These are phyloP conservation scores for Umimayanthus chanpuru DNA, from an alignment of 92 coral and sea anemone species.

Conservation along the genomic window DNA sequence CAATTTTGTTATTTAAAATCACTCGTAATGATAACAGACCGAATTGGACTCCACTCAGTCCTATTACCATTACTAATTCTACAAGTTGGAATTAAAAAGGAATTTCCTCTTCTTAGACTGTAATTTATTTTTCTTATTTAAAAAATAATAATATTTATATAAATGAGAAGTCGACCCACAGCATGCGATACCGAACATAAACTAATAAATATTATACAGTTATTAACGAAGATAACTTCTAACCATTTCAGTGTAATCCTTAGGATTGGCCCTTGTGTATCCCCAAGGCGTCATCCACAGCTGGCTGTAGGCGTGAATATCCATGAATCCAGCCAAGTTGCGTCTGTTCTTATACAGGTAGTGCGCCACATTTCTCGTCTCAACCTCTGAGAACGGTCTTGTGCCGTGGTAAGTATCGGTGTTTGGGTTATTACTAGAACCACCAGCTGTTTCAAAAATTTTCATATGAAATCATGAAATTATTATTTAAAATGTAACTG, in stretches of 20 bases:
- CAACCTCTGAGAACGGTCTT: conserved; percentile 90
- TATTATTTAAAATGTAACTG: neutral
- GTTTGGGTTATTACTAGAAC: conserved; percentile 51
- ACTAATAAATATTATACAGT: no score
- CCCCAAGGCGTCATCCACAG: conserved; percentile 99
- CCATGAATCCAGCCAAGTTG: conserved; percentile 85
- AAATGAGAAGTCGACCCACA: no score
- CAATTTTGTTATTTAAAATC: no score
- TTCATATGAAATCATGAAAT: neutral
- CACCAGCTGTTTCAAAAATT: neutral
- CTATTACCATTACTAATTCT: no score
- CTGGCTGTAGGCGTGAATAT: conserved; percentile 96
- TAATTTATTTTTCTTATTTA: no score
- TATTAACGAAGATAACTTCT: neutral
- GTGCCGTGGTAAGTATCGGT: conserved; percentile 83
- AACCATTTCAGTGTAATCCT: conserved; percentile 72
- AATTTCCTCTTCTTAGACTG: no score
- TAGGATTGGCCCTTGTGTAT: conserved; percentile 56
- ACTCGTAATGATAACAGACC: no score
- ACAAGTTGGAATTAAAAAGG: no score
- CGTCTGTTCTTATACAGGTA: conserved; percentile 78
- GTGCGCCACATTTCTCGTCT: conserved; percentile 80
- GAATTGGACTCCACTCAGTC: no score
- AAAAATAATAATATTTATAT: no score
- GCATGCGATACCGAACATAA: no score